Conservation (phyloP, 2,113 vertebrate species). For the Macaca fascicularis region T2T-MFA8v1.1 NC_088378.1:75458501-75459000, state of each 20-base stretch:
- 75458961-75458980: no score
- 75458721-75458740: background rate
- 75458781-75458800: background rate
- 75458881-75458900: background rate
- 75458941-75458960: no score
- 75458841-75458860: background rate
- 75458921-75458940: no score
- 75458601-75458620: background rate
- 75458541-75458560: background rate
- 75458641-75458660: background rate
- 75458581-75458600: background rate
- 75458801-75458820: background rate
- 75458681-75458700: background rate
- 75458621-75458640: background rate
- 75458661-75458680: background rate
- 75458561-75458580: background rate
- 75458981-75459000: background rate
- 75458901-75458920: no score
- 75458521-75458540: background rate
- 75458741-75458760: background rate
- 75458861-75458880: background rate
- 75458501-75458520: background rate
- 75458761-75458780: rapidly evolving
- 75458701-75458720: background rate
- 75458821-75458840: background rate